Percentiles rank a stretch among this genome's conserved stretches.
Conservation (phyloP, 2,888 invertebrate genomes). For the Maniola hyperantus region DNA sequence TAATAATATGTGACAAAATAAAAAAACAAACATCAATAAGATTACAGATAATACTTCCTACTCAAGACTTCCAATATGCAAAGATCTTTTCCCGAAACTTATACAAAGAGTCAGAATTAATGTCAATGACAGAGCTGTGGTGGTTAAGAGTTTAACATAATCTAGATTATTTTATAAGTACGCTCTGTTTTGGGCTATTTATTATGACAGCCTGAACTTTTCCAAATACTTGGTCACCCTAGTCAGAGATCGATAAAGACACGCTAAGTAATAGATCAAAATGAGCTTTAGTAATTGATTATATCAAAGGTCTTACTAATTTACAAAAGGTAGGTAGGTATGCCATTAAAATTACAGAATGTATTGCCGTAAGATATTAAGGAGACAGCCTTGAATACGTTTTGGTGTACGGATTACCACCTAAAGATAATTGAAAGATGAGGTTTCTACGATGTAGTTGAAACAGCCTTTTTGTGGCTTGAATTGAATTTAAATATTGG, state of each 20-base stretch:
- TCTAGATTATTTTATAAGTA: too few relatives aligned
- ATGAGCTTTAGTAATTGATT: slow-evolving; percentile 5
- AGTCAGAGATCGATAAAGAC: background rate
- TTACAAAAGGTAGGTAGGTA: background rate
- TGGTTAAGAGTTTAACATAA: too few relatives aligned
- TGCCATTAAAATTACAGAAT: background rate
- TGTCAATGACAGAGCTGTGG: too few relatives aligned
- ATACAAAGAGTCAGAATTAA: too few relatives aligned
- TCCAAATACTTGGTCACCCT: background rate
- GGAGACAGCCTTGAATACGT: slow-evolving; percentile 3
- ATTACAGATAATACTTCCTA: too few relatives aligned
- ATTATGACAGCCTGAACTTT: too few relatives aligned
- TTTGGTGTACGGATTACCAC: slow-evolving; percentile 1
- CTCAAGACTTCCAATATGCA: too few relatives aligned
- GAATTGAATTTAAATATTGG: too few relatives aligned
- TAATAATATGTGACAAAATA: too few relatives aligned
- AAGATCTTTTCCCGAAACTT: too few relatives aligned
- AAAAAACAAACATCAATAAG: too few relatives aligned
- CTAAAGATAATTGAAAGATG: background rate
- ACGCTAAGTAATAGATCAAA: background rate
- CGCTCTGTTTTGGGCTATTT: too few relatives aligned
- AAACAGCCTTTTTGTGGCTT: background rate
- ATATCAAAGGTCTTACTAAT: slow-evolving; percentile 8
- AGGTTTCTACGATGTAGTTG: background rate
- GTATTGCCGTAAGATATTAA: slow-evolving; percentile 3